Conservation (phyloP, 2,888 invertebrate species). For the Trilocha varians region DNA sequence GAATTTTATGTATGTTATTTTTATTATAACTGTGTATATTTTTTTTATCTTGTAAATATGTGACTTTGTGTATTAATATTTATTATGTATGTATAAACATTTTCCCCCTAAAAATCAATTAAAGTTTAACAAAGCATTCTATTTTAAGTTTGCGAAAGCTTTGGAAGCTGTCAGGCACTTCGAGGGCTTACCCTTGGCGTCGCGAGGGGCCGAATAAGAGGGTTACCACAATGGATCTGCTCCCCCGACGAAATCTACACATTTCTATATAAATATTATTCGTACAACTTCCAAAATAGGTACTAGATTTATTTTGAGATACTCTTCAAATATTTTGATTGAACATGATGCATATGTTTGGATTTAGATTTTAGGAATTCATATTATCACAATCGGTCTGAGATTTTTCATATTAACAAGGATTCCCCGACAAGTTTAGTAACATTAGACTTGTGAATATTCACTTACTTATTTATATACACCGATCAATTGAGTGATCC, state of each 20-base stretch:
- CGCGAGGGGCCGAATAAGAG: constrained; percentile 49
- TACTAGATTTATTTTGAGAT: too few relatives aligned
- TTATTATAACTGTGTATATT: too few relatives aligned
- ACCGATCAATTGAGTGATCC: too few relatives aligned
- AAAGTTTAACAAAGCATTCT: constrained; percentile 8
- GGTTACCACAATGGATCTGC: constrained; percentile 61
- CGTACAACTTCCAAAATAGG: background rate
- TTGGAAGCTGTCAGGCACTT: constrained; percentile 36
- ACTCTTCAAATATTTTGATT: background rate
- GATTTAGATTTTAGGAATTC: too few relatives aligned
- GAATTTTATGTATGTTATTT: too few relatives aligned
- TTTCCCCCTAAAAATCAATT: background rate
- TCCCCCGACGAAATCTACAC: constrained; percentile 48
- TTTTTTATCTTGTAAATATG: background rate
- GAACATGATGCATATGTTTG: too few relatives aligned
- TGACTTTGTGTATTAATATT: background rate
- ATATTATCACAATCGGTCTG: too few relatives aligned
- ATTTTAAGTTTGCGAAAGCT: constrained; percentile 36
- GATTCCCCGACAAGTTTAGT: too few relatives aligned
- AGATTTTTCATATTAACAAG: too few relatives aligned
- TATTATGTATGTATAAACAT: background rate
- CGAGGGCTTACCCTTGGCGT: constrained; percentile 45
- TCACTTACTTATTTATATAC: too few relatives aligned
- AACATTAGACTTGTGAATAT: too few relatives aligned
- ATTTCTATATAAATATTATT: background rate